Base-by-base conservation (phyloP, 2,113 vertebrate genomes). In the Prochilodus magdalenae region DNA sequence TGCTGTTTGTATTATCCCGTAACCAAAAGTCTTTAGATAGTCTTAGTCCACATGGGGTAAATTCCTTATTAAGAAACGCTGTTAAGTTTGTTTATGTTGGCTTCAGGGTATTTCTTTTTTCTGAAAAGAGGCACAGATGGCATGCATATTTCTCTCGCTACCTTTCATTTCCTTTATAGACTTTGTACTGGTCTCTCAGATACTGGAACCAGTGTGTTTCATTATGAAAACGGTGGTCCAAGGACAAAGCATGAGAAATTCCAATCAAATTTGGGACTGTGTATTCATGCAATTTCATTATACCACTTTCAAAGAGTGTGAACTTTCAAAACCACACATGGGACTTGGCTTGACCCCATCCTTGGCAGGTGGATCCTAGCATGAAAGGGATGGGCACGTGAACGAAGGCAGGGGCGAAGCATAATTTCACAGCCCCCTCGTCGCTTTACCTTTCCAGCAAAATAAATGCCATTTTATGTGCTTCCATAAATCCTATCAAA, bases 401-500 rank as follows among this genome's bases (percentile, higher is more conserved):
- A 87, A 79, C 82, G 84, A 88, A 84, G 80, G 83, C 79, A n/a
- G 55, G 86, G 85, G 82, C 81, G 83, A 88, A 55, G 55, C 82
- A 79, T 75, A 76, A 40, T 83, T 89, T 89, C 80, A 86, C 85
- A 73, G 87, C 84, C 89, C 91, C 90, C 89, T 89, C 75, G 87
- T 81, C 87, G 86, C 79, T 79, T 62, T 84, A 84, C 76, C 83
- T 85, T 87, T 91, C 89, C 89, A 93, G 85, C 85, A 73, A 89
- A 91, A 91, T 87, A 89, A 90, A 93, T 87, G 84, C 75, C 36
- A 84, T 93, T 93, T 92, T 92, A 93, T 91, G 85, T 81, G 82
- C 73, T 87, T 90, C 86, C 87, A 93, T 93, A 92, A 93, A 93
- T 93, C 88, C 82, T 90, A 92, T 92, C 88, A 92, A 90, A 92